Evolutionary conservation across 2,888 invertebrate genomes (phyloP), one percentile per base, ranked within the genome.

Genomic region (Pharmacophagus antenor): DNA sequence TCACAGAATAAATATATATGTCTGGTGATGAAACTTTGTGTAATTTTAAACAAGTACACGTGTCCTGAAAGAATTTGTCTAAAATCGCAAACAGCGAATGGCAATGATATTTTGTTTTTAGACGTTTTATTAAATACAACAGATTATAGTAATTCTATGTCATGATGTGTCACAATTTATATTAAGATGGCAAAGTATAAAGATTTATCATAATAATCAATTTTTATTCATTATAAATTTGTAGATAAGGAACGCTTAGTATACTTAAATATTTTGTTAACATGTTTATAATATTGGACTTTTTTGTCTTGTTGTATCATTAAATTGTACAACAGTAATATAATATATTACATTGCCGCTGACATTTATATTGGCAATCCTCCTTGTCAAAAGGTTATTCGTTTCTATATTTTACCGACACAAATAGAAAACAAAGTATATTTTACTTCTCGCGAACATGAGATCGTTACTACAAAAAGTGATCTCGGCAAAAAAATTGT

Each of bases 41-140:
- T 70, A 74, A 69, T 67, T 70, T 65, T 46, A 62, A 44, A 54
- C 55, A 70, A 71, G 88, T 86, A 91, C 86, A 91, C 91, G 91
- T 91, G 91, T 91, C 85, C 77, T 64, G 66, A 65, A 65, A 63
- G 82, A 87, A 89, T 91, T 90, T 80, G 88, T 82, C 79, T 69
- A 81, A 71, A 80, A 79, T 56, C 51, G 22, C n/a, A 31, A 15
- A 18, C 21, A 25, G 41, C 25, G 6, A 42, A 25, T 17, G 22
- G 46, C 54, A 65, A 64, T 63, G 64, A 64, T 62, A 64, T 63
- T 66, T 64, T 54, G 62, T 63, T 64, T 67, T 63, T 63, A 41
- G 48, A 54, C 25, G 21, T 37, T 20, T 41, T 2, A 25, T 17
- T 10, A 54, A 42, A 22, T 53, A 44, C 21, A 25, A 37, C 49